Evolutionary conservation across 2,888 invertebrate genomes (phyloP).

Genomic region (Drosophila stalkeri): DNA sequence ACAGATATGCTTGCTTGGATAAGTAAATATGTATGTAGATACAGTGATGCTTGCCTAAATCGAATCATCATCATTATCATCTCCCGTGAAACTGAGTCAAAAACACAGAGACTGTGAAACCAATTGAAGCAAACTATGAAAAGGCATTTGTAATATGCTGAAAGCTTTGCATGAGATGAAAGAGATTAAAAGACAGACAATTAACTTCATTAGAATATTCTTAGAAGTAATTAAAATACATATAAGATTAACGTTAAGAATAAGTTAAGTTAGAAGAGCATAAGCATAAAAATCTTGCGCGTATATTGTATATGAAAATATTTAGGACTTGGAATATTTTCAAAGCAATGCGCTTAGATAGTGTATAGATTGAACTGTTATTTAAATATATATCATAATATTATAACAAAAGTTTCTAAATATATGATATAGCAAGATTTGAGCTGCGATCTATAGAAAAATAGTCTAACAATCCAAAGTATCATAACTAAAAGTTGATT

Average conservation of each 20-base stretch:
- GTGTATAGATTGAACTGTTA: too few species aligned
- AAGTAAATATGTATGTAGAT: conserved; percentile 2
- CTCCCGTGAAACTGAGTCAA: not conserved
- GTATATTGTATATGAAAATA: too few species aligned
- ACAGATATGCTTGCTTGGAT: not conserved
- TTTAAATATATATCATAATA: too few species aligned
- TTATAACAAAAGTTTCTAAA: not conserved
- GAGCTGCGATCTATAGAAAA: too few species aligned
- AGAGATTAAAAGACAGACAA: not conserved
- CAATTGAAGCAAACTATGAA: not conserved
- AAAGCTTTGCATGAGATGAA: not conserved
- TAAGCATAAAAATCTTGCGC: too few species aligned
- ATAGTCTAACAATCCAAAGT: too few species aligned
- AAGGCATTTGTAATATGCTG: conserved; percentile 4
- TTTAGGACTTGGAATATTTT: too few species aligned
- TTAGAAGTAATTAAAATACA: too few species aligned
- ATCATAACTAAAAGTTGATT: too few species aligned
- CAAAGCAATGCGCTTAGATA: too few species aligned
- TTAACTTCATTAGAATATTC: not conserved
- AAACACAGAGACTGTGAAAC: not conserved
- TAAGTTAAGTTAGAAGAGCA: too few species aligned
- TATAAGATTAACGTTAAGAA: too few species aligned
- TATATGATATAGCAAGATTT: not conserved
- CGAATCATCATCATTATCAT: conserved; percentile 15
- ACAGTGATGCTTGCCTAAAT: conserved; percentile 15